Evolutionary conservation across 2,888 invertebrate genomes (phyloP).

Genomic region (Agrotis segetum): DNA sequence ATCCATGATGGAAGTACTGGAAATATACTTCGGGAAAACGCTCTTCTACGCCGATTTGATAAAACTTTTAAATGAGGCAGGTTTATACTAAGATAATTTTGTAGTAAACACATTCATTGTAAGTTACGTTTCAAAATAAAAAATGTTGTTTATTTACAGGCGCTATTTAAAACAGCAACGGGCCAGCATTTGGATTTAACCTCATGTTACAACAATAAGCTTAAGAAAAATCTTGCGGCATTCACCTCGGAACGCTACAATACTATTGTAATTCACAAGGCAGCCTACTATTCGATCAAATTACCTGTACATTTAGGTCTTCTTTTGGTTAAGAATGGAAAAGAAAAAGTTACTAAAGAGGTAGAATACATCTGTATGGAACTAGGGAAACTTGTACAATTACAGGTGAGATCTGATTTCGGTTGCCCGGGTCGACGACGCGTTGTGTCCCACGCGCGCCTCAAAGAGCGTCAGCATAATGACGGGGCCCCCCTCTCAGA

Average conservation of each 20-base stretch:
- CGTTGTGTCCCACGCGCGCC: too few relatives aligned
- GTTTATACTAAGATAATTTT: background rate
- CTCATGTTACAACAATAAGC: slow-evolving; percentile 18
- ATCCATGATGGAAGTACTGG: slow-evolving; percentile 18
- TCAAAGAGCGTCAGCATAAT: too few relatives aligned
- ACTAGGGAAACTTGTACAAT: slow-evolving; percentile 27
- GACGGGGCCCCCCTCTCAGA: too few relatives aligned
- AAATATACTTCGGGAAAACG: slow-evolving; percentile 16
- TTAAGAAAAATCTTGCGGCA: slow-evolving; percentile 22
- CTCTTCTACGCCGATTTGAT: slow-evolving; percentile 17
- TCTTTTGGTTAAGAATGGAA: slow-evolving; percentile 29
- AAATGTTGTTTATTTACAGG: slow-evolving; percentile 15
- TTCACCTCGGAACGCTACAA: slow-evolving; percentile 13
- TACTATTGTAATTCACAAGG: slow-evolving; percentile 9
- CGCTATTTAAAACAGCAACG: background rate
- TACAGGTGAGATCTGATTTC: slow-evolving; percentile 30
- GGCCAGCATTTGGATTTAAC: slow-evolving; percentile 29
- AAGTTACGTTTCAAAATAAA: too few relatives aligned
- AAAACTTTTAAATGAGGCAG: slow-evolving; percentile 21
- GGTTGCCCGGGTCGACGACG: too few relatives aligned
- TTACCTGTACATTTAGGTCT: slow-evolving; percentile 26
- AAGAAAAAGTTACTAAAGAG: slow-evolving; percentile 19
- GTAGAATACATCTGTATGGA: slow-evolving; percentile 20
- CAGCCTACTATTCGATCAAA: background rate
- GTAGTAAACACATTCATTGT: too few relatives aligned